These are phyloP conservation scores for Cheilosia soror DNA, from an alignment of 2,888 invertebrate genomes.

Conservation along the genomic window DNA sequence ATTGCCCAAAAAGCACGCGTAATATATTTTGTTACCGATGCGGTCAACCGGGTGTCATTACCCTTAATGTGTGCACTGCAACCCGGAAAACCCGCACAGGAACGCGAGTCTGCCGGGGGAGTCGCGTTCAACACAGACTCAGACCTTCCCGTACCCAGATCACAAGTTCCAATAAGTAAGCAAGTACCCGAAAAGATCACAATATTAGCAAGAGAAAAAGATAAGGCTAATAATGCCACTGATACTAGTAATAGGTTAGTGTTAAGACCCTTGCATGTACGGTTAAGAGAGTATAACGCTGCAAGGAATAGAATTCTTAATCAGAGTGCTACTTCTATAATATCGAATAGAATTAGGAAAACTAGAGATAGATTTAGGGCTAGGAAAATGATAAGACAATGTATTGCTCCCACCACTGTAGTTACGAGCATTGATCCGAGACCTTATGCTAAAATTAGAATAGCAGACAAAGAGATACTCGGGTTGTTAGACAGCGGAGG, in stretches of 20 bases:
- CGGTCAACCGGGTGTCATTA: constrained; percentile 3
- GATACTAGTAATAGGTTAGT: neutral
- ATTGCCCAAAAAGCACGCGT: neutral
- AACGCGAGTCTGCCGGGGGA: constrained; percentile 6
- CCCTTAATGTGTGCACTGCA: neutral
- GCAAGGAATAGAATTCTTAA: neutral
- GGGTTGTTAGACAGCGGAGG: constrained; percentile 33
- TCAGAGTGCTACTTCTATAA: neutral
- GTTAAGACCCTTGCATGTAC: neutral
- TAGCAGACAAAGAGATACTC: neutral
- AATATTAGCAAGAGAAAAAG: too few species aligned
- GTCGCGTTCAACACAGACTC: constrained; percentile 14
- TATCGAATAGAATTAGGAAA: neutral
- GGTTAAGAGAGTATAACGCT: neutral
- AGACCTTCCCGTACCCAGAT: too few species aligned
- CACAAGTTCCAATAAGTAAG: too few species aligned
- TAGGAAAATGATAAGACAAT: neutral
- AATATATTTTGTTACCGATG: neutral
- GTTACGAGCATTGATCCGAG: neutral
- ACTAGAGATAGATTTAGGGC: neutral
- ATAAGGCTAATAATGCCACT: too few species aligned
- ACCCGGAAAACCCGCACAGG: constrained; percentile 5
- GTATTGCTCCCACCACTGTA: neutral
- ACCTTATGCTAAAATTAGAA: too few species aligned
- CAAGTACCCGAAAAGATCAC: too few species aligned